A percentile compares a stretch with the other conserved stretches of the same genome.
Conservation (phyloP, 2,113 vertebrate genomes). For the Hippopotamus amphibius region DNA sequence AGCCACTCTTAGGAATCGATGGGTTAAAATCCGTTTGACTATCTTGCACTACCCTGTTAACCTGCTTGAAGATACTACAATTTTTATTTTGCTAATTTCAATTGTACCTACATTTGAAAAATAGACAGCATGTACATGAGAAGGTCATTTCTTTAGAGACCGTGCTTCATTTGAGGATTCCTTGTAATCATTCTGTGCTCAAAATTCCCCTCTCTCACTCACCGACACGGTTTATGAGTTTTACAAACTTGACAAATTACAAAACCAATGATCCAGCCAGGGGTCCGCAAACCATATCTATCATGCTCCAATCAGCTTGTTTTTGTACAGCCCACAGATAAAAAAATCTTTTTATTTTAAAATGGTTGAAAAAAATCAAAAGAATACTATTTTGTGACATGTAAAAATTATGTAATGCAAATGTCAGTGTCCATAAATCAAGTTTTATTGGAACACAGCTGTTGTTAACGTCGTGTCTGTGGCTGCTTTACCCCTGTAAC, state of each 20-base stretch:
- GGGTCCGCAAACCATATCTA: neutral
- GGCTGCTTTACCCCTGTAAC: neutral
- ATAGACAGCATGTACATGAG: neutral
- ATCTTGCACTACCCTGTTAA: neutral
- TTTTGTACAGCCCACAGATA: neutral
- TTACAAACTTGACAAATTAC: neutral
- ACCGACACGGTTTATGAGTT: neutral
- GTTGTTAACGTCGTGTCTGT: neutral
- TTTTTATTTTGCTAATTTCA: slow-evolving; percentile 2
- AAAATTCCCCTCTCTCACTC: neutral
- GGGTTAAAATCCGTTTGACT: neutral
- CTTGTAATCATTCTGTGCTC: neutral
- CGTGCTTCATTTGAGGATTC: neutral
- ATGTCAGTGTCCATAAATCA: neutral
- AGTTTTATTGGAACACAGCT: neutral
- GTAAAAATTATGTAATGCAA: neutral
- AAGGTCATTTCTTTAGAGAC: neutral
- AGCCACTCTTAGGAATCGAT: neutral
- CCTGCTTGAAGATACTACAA: neutral
- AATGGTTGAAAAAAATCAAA: neutral
- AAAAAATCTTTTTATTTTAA: neutral
- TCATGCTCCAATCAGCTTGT: neutral
- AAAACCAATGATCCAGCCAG: neutral
- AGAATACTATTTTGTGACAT: neutral
- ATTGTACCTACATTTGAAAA: neutral